Base-by-base conservation (phyloP, 2,888 invertebrate genomes). In the Napeogenes inachia region DNA sequence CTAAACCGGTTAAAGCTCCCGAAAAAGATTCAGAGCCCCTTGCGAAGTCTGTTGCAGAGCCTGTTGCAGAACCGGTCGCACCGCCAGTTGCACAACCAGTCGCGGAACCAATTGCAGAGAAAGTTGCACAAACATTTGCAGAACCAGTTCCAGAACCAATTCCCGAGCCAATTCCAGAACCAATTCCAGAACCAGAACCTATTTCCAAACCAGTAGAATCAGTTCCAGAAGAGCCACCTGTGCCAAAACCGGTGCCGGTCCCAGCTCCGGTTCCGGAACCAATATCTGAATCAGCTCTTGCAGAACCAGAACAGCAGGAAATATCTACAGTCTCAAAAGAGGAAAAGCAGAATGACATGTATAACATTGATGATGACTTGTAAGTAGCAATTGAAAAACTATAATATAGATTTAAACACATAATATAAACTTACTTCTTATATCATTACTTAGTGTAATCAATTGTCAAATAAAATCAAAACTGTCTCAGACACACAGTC, bases 361-460 rank as follows among this genome's bases (percentile, higher is more conserved):
- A 76, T 62, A 69, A 66, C 45, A 72, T 75, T 64, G 79, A 80
- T 61, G 78, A 77, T 63, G 77, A 75, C 0, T 73, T 71, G 80
- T 80, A 45, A 73, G 75, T 73, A 45, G 42, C 21, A 54, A 54
- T 61, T 10, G 30, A 2, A 30, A 38, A 38, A 38, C 38, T 10
- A 42, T 42, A 42, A 12, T 10, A 10, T 42, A 2, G 8, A 10
- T 12, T 42, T 42, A 6, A 6, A 10, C 42, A 8, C 8, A 42
- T 3, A 42, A 42, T 42, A 12, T 42, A 42, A 42, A 6, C 12
- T 42, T 38, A 38, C 38, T 38, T 38, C 38, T 38, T 6, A 8
- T 6, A 56, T 54, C 0, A 50, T 58, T 58, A 33, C 55, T 61
- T n/a, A 33, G 4, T n/a, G 13, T n/a, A 33, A 33, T 21, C 21